phyloP scores from a whole-genome alignment of 1,140 invertebrate species.

The Aphidius gifuensis region DNA sequence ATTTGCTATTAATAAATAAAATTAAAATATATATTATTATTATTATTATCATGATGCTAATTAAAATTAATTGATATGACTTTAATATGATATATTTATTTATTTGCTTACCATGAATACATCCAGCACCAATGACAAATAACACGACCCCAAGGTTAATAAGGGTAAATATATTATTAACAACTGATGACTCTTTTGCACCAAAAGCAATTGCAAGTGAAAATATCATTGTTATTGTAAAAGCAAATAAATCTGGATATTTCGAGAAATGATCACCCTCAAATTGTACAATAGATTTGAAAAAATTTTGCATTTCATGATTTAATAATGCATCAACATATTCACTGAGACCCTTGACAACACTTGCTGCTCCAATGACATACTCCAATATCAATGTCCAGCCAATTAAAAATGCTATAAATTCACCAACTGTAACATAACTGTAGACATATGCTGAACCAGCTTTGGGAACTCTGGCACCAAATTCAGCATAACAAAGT shows the following conservation, averaged over 20 bases:
- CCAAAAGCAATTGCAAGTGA: constrained; percentile 63
- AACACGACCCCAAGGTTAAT: constrained; percentile 70
- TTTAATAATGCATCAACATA: constrained; percentile 70
- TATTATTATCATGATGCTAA: too few species aligned
- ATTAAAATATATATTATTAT: constrained; percentile 6
- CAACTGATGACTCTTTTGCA: constrained; percentile 71
- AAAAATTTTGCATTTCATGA: constrained; percentile 61
- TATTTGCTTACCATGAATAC: constrained; percentile 59
- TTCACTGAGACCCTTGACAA: constrained; percentile 70
- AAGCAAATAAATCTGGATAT: constrained; percentile 70
- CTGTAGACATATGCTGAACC: constrained; percentile 88
- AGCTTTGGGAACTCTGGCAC: constrained; percentile 79
- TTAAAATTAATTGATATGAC: too few species aligned
- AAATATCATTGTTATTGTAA: constrained; percentile 59
- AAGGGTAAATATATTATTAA: constrained; percentile 74
- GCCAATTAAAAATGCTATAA: constrained; percentile 74
- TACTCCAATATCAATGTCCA: constrained; percentile 92
- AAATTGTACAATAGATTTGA: constrained; percentile 60
- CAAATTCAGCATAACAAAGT: constrained; percentile 86
- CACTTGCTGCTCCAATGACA: constrained; percentile 80
- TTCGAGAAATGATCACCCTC: constrained; percentile 58
- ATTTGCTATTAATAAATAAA: constrained; percentile 47
- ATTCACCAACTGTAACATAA: constrained; percentile 85
- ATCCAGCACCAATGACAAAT: constrained; percentile 69
- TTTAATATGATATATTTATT: not conserved